Evolutionary conservation across 2,797 vertebrate species (phyloP).

Genomic region (Pseudomugil tenellus): DNA sequence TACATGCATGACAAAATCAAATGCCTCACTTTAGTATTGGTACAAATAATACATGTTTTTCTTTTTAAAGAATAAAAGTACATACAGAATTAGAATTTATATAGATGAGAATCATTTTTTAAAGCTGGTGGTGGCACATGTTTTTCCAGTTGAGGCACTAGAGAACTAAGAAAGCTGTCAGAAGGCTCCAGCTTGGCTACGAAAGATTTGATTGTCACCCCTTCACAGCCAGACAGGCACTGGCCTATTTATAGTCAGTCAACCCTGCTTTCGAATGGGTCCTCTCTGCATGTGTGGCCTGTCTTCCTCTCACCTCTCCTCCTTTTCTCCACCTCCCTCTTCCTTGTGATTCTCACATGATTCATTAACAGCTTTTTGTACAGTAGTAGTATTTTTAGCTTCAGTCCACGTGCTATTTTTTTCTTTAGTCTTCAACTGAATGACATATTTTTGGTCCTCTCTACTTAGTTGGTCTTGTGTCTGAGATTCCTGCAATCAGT

Average conservation of each 20-base stretch:
- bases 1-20: neutral
- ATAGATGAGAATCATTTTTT: slow-evolving; percentile 17
- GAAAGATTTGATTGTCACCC: slow-evolving; percentile 73
- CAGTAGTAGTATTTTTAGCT: slow-evolving; percentile 60
- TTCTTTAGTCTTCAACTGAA: slow-evolving; percentile 14
- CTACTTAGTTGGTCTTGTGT: slow-evolving; percentile 13
- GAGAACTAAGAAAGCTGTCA: slow-evolving; percentile 49
- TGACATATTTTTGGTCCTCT: slow-evolving; percentile 23
- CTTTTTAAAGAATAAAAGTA: neutral
- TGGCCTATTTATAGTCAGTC: slow-evolving; percentile 72
- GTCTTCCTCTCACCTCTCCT: slow-evolving; percentile 56
- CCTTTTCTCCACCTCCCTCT: slow-evolving; percentile 21
- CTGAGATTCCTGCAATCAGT: slow-evolving; percentile 20
- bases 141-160: slow-evolving; percentile 41
- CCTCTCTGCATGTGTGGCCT: slow-evolving; percentile 47
- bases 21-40: neutral
- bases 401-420: slow-evolving; percentile 23
- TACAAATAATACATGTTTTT: neutral
- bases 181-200: slow-evolving; percentile 61
- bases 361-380: slow-evolving; percentile 58
- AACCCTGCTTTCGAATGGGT: slow-evolving; percentile 64
- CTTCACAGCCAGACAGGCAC: slow-evolving; percentile 65
- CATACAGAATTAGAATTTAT: neutral
- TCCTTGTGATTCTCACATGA: slow-evolving; percentile 53
- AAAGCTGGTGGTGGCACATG: slow-evolving; percentile 22